Conservation (phyloP, 1,140 invertebrate species). For the Drosophila repleta region DNA sequence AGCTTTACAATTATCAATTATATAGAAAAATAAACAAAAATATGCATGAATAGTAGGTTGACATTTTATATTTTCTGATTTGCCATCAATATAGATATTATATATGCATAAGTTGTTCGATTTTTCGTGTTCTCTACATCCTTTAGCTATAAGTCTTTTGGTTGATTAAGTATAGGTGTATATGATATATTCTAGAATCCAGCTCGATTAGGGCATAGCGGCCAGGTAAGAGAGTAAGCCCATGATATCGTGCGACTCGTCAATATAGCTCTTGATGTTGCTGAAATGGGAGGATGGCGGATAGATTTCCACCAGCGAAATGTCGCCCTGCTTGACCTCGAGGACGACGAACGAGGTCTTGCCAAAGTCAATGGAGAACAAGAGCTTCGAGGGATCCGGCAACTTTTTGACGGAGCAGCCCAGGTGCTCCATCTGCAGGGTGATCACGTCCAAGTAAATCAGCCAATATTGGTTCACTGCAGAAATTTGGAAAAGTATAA, state of each 20-base stretch:
- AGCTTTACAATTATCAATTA: too few relatives aligned
- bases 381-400: neutral
- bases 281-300: constrained; percentile 11
- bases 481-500: neutral
- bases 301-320: constrained; percentile 16
- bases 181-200: too few relatives aligned
- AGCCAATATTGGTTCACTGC: neutral
- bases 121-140: too few relatives aligned
- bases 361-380: constrained; percentile 24
- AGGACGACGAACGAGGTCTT: neutral
- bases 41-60: too few relatives aligned
- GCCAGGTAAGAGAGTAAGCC: constrained; percentile 10
- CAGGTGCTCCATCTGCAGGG: constrained; percentile 2
- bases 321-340: neutral
- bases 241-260: constrained; percentile 27
- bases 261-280: constrained; percentile 5
- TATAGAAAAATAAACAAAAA: too few relatives aligned
- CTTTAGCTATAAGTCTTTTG: too few relatives aligned
- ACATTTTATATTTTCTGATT: too few relatives aligned
- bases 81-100: too few relatives aligned
- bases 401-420: neutral
- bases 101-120: too few relatives aligned
- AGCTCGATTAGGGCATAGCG: neutral
- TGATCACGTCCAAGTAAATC: neutral
- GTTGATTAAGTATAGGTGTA: too few relatives aligned